Base-by-base conservation (phyloP, 1,140 invertebrate genomes). In the Aphis craccivora region DNA sequence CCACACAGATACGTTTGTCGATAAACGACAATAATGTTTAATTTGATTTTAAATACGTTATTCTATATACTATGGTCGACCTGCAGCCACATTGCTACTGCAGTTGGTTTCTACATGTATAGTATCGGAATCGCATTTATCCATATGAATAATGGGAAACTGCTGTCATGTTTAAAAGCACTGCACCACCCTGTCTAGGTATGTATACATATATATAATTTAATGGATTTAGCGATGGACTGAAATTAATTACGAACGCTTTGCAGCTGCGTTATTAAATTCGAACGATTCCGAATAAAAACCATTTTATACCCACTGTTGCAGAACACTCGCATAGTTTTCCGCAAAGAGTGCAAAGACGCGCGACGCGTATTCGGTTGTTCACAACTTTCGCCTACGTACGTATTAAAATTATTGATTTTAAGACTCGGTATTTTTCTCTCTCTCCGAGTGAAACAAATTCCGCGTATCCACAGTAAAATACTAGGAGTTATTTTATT, bases 371-470 rank as follows among this genome's bases (percentile, higher is more conserved):
- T 37, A 55, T 55, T 89, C 88, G 35, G 53, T 89, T 55, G 20
- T 88, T 55, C 48, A 25, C 22, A 9, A 35, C 3, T 37, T 35
- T 35, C 35, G 3, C 18, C n/a, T 20, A 23, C 7, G 18, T 7
- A 18, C 87, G n/a, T 11, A 37, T 55, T 55, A 35, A 89, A 55
- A 89, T 89, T 89, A 89, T 89, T 89, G 88, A 55, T 89, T 89
- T 40, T 30, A 30, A 55, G 48, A 55, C n/a, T 89, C 30, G 51
- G 22, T 20, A 51, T 89, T 53, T 89, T n/a, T 89, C 45, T 23
- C 8, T 53, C 8, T 86, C 14, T 35, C 35, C 25, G 3, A n/a
- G 22, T 43, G 11, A 53, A 88, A 88, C 48, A 8, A 22, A 88
- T 51, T 51, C 7, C 48, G 2, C 11, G 25, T 18, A 43, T 23